phyloP scores from a whole-genome alignment of 2,888 invertebrate species.

The Apodemia mormo region DNA sequence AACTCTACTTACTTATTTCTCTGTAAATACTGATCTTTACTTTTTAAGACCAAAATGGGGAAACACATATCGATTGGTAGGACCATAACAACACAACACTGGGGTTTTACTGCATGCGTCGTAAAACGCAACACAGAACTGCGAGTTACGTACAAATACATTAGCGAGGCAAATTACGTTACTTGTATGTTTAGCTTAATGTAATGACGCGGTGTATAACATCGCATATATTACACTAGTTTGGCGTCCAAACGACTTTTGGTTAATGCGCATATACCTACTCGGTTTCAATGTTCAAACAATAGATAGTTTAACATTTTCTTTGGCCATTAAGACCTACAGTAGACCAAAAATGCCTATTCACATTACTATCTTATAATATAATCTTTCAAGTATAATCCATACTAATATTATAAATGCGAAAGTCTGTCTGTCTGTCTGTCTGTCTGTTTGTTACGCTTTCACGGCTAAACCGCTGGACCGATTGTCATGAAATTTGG shows the following conservation, averaged over 20 bases:
- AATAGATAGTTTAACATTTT: not conserved
- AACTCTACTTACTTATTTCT: too few species aligned
- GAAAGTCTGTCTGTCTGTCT: too few species aligned
- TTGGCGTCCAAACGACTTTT: conserved; percentile 13
- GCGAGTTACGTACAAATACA: conserved; percentile 1
- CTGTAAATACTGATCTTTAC: not conserved
- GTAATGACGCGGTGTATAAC: conserved; percentile 1
- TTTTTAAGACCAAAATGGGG: not conserved
- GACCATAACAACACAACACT: not conserved
- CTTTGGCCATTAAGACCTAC: not conserved
- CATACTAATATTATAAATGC: too few species aligned
- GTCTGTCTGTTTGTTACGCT: too few species aligned
- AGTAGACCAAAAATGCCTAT: too few species aligned
- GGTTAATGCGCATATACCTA: not conserved
- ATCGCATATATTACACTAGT: conserved; percentile 9
- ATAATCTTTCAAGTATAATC: too few species aligned
- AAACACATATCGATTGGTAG: not conserved
- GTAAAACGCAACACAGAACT: not conserved
- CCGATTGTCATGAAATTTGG: too few species aligned
- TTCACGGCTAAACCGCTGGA: too few species aligned
- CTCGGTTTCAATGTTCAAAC: not conserved
- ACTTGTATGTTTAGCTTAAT: conserved; percentile 9
- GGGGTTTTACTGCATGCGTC: not conserved
- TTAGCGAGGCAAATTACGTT: conserved; percentile 6
- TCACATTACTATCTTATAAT: too few species aligned